Percentiles rank a stretch among this genome's conserved stretches.
These are phyloP conservation scores for Malurus splendens DNA, from an alignment of 2,797 vertebrate species.

Conservation along the genomic window DNA sequence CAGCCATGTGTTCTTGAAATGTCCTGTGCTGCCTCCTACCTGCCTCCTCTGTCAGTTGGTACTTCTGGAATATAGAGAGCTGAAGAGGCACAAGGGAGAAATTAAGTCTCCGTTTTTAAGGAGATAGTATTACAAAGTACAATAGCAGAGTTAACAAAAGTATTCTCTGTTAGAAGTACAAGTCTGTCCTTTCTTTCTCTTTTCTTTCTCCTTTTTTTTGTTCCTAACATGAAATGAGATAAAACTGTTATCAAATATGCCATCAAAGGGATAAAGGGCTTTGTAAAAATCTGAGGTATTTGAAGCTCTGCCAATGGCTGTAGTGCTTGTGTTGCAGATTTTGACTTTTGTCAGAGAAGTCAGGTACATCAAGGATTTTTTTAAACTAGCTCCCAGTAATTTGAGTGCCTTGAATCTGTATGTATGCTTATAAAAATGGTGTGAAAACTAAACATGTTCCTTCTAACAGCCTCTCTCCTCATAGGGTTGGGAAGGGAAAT, in stretches of 20 bases:
- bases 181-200: constrained; percentile 4
- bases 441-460: neutral
- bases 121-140: constrained; percentile 44
- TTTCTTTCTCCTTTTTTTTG: neutral
- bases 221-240: constrained; percentile 48
- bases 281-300: constrained; percentile 62
- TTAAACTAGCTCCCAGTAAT: neutral
- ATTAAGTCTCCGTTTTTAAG: constrained; percentile 5
- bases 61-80: neutral
- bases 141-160: constrained; percentile 51
- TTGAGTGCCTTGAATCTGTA: neutral
- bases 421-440: neutral
- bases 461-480: neutral
- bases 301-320: constrained; percentile 54
- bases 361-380: constrained; percentile 20
- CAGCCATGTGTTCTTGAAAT: constrained; percentile 51
- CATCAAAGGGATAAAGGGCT: constrained; percentile 63
- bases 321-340: constrained; percentile 47
- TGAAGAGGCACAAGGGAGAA: neutral
- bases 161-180: constrained; percentile 54
- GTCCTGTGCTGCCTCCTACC: constrained; percentile 75
- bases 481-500: neutral
- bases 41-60: constrained; percentile 19
- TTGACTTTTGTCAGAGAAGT: constrained; percentile 35
- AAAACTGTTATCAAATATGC: constrained; percentile 67